These are phyloP conservation scores for Ptychadena robeensis DNA, from an alignment of 2,797 vertebrate species.

Conservation along the genomic window DNA sequence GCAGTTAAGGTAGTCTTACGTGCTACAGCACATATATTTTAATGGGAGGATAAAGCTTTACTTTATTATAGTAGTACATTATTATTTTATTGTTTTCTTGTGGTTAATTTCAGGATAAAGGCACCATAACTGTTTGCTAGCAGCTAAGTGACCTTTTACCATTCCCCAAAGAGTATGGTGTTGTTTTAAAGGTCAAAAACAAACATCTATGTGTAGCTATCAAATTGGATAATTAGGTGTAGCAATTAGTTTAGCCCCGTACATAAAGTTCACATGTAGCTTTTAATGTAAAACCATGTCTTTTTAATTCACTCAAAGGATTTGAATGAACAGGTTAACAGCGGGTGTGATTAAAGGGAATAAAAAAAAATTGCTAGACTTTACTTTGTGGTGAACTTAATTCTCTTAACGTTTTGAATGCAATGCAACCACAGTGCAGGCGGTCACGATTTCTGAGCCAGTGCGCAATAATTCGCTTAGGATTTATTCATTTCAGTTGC, in stretches of 20 bases:
- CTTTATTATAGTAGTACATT: too few relatives aligned
- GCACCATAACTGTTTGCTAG: constrained; percentile 11
- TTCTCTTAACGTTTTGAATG: not conserved
- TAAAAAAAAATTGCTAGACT: not conserved
- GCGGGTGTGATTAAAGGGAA: not conserved
- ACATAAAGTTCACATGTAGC: constrained; percentile 7
- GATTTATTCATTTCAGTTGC: too few relatives aligned
- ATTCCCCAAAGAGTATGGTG: constrained; percentile 18
- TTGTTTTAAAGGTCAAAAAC: constrained; percentile 40
- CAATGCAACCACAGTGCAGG: not conserved
- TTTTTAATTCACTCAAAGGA: constrained; percentile 10
- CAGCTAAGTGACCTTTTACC: constrained; percentile 3
- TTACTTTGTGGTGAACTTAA: not conserved
- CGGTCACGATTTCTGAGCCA: too few relatives aligned
- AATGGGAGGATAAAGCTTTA: too few relatives aligned
- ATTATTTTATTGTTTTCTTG: not conserved
- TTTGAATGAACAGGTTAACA: not conserved
- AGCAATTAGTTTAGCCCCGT: constrained; percentile 23
- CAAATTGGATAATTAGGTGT: constrained; percentile 37
- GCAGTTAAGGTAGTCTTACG: too few relatives aligned
- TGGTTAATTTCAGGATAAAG: constrained; percentile 3
- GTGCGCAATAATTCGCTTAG: too few relatives aligned
- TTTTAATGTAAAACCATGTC: constrained; percentile 18
- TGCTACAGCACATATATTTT: too few relatives aligned
- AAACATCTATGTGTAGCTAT: constrained; percentile 31